Evolutionary conservation across 2,797 vertebrate genomes (phyloP), one percentile per base, ranked within the genome.

Genomic region (Paedocypris micromegethes): DNA sequence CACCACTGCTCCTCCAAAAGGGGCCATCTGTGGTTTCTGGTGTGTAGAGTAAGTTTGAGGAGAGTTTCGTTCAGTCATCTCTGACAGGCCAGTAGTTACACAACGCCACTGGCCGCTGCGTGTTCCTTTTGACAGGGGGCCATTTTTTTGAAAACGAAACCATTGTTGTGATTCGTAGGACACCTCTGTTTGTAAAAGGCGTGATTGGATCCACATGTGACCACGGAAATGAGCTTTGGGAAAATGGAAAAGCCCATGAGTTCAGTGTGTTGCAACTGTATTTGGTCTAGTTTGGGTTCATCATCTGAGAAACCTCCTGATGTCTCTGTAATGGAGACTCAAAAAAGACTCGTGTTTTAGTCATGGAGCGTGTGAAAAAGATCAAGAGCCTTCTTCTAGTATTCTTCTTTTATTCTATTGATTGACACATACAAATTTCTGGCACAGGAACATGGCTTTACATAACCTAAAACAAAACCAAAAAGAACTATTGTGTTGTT

Each of bases 11-110:
- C 58, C 6, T 70, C 68, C 68, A 79, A 63, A 75, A 48, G 48
- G 55, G 70, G 45, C 58, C 40, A 52, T 72, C 79, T 85, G 84
- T 48, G 81, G 84, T 84, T 82, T 71, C 78, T 78, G 68, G 74
- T 65, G 72, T 58, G 69, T 80, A 78, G 80, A 80, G 83, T 83
- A 75, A 72, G 65, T 69, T 74, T 84, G 71, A 72, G 73, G 79
- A 81, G 77, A 66, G 77, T 78, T 75, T 66, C 49, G 45, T 55
- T 60, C 62, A 47, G 59, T 80, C 80, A 77, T 77, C 74, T 81
- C 67, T 55, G 40, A 75, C 79, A 85, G 82, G 83, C 88, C 85
- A 83, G 77, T 75, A 78, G 78, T 86, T 88, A 82, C 82, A 77
- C 78, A 83, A 80, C 64, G 43, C 64, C 71, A 55, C 53, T 50